Base-by-base conservation (phyloP, 1,140 invertebrate genomes). In the Heliconius himera region DNA sequence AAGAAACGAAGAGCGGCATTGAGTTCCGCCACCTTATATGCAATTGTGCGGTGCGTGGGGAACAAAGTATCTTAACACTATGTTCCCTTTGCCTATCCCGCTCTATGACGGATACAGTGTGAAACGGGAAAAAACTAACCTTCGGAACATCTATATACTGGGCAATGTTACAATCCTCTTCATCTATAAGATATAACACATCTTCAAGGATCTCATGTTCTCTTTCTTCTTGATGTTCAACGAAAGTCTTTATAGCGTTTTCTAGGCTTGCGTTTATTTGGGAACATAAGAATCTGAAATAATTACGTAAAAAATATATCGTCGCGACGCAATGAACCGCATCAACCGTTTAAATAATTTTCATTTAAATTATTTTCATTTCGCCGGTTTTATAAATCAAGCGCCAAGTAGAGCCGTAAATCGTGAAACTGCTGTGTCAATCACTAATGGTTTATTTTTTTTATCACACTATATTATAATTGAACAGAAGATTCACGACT, bases 101-200 rank as follows among this genome's bases (percentile, higher is more conserved):
- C 49, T 18, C 4, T 51, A 51, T 2, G 49, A 18, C 6, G 49
- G 16, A 51, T 51, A 16, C 6, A 51, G 16, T 6, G 49, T 51
- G 13, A 46, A 16, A 46, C 3, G 3, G 13, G 41, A 51, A 18
- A 26, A 2, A 26, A 74, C 54, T 74, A 78, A 97, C 96, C 96
- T 99, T 99, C 0, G 99, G 99, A 1, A 99, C 98, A 92, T 99
- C 98, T 6, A 98, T 94, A 81, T 96, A 96, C 84, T 97, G 96
- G 0, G 96, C 96, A 16, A 97, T 90, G 8, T 95, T 94, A 79
- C 95, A 95, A 56, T 97, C 96, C 3, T 95, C 93, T 87, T 98
- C 97, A 85, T 97, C 96, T 2, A 97, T 93, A 4, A 97, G 90
- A 73, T 97, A 96, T 22, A 96, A 84, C 0, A 96, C 95, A 9